Evolutionary conservation across 2,888 invertebrate genomes (phyloP).

Genomic region (Iselma pallidipennis): DNA sequence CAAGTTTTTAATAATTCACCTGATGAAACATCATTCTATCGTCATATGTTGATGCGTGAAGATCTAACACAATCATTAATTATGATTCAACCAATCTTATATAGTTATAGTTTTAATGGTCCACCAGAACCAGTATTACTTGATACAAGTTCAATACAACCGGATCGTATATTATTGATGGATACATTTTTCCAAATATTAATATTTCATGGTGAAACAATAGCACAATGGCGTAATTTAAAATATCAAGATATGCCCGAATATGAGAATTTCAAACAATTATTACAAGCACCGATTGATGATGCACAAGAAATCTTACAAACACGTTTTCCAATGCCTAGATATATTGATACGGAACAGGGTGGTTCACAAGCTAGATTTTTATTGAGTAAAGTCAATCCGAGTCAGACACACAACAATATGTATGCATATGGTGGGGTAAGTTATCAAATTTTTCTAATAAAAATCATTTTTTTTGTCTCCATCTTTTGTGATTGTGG

Average conservation of each 20-base stretch:
- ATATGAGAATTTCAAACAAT: constrained; percentile 96
- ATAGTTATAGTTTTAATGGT: constrained; percentile 97
- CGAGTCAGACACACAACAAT: constrained; percentile 99
- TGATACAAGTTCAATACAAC: constrained; percentile 96
- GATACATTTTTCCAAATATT: constrained; percentile 99
- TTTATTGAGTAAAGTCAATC: constrained; percentile 97
- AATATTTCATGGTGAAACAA: constrained; percentile 99
- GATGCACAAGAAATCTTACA: constrained; percentile 97
- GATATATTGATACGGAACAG: constrained; percentile 98
- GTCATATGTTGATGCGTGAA: constrained; percentile 98
- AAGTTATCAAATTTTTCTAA: constrained; percentile 56
- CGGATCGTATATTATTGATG: constrained; percentile 97
- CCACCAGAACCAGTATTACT: constrained; percentile 96
- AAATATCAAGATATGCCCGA: constrained; percentile 97
- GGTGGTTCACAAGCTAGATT: constrained; percentile 99
- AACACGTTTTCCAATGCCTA: constrained; percentile 96
- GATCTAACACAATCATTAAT: constrained; percentile 96
- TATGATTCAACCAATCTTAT: constrained; percentile 99
- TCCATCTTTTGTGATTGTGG: constrained; percentile 32
- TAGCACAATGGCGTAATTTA: constrained; percentile 94
- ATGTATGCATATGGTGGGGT: constrained; percentile 95
- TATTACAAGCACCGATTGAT: constrained; percentile 93
- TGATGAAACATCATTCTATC: constrained; percentile 98
- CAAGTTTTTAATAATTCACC: constrained; percentile 99
- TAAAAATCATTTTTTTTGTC: too few species aligned